Percentiles rank a stretch among this genome's conserved stretches.
phyloP scores from a whole-genome alignment of 2,797 vertebrate genomes.

The Dendrocincla fuliginosa region DNA sequence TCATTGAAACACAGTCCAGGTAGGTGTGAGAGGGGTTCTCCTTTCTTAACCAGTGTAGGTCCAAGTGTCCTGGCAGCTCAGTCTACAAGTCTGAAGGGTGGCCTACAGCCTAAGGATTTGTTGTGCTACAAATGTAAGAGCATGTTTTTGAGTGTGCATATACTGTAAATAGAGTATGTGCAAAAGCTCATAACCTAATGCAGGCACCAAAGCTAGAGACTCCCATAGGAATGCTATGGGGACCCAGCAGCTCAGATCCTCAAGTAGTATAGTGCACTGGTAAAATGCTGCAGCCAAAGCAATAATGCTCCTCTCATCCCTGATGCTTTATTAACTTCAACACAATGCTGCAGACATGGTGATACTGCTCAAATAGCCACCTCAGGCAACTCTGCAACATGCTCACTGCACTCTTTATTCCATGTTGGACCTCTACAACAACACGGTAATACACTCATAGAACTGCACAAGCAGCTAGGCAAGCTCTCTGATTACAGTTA shows the following conservation, averaged over 20 bases:
- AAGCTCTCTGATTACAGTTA: neutral
- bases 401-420: neutral
- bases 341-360: rapidly evolving
- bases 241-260: neutral
- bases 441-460: neutral
- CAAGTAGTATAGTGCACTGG: rapidly evolving
- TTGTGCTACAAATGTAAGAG: neutral
- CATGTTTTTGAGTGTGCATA: neutral
- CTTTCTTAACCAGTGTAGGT: neutral
- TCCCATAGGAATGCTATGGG: rapidly evolving
- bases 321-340: neutral
- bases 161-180: neutral
- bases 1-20: neutral
- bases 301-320: rapidly evolving
- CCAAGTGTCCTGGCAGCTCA: neutral
- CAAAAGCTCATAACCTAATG: neutral
- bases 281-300: neutral
- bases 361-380: neutral
- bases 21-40: neutral
- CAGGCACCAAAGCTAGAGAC: neutral
- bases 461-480: neutral
- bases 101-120: neutral
- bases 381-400: neutral
- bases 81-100: neutral
- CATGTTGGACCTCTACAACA: neutral